Evolutionary conservation across 2,888 invertebrate species (phyloP), one percentile per base, ranked within the genome.

Genomic region (Rugalucina vietnamica): DNA sequence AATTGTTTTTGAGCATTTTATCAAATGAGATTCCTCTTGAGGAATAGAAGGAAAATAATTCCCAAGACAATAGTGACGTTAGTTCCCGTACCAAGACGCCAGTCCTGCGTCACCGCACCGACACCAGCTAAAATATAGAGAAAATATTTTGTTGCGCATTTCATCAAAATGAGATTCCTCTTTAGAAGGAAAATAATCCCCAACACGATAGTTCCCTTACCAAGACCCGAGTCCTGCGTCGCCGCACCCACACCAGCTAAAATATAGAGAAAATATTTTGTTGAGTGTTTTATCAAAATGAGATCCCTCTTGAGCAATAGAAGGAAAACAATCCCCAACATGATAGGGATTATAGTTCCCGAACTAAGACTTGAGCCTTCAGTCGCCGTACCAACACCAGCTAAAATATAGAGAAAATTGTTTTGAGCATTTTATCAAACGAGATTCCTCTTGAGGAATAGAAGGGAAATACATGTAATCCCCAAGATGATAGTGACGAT

Each of bases 141-240:
- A n/a, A n/a, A n/a, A n/a, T n/a, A n/a, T n/a, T n/a, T n/a, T n/a
- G n/a, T n/a, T n/a, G n/a, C n/a, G n/a, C n/a, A n/a, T n/a, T n/a
- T n/a, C n/a, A n/a, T n/a, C n/a, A n/a, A n/a, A n/a, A n/a, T n/a
- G n/a, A n/a, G n/a, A n/a, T n/a, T n/a, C n/a, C n/a, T n/a, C n/a
- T n/a, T n/a, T n/a, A 87, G 27, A 18, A 87, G 71, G 81, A 87
- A 87, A 72, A 87, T 85, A 43, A 87, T 85, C 12, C 87, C 87
- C 2, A 87, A 81, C 2, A 87, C 87, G 12, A 87, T 84, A n/a
- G 83, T 77, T 65, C 87, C 87, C 4, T 85, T 85, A 12, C 79
- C 76, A 1, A 87, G 32, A 18, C 78, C 71, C 29, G 60, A 60
- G 29, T 82, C 71, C 60, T 83, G 81, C 4, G 87, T 87, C 4